Evolutionary conservation across 2,797 vertebrate species (phyloP).

Genomic region (Mus minutoides): DNA sequence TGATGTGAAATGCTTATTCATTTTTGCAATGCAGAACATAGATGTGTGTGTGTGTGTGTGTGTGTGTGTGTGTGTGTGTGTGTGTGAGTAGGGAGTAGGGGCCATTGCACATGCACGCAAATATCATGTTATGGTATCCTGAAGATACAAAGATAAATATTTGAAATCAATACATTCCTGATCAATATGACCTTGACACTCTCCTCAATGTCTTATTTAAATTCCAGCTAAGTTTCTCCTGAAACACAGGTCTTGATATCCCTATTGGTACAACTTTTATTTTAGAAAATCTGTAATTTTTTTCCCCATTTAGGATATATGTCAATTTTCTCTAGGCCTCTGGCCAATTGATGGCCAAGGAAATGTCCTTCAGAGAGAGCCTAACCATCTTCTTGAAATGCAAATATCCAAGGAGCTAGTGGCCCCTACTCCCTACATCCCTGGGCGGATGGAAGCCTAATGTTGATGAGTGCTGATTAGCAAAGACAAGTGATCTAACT

Average conservation of each 20-base stretch:
- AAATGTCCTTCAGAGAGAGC: constrained; percentile 31
- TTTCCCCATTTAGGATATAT: constrained; percentile 14
- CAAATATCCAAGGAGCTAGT: constrained; percentile 1
- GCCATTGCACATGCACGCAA: neutral
- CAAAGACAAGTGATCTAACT: constrained; percentile 22
- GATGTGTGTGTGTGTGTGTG: neutral
- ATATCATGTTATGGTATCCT: neutral
- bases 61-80: neutral
- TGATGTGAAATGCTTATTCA: neutral
- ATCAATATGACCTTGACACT: neutral
- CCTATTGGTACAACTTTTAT: neutral
- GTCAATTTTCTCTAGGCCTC: constrained; percentile 21
- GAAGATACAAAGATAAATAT: neutral
- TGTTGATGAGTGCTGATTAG: constrained; percentile 10
- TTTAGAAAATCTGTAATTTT: constrained; percentile 46
- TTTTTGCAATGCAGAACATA: constrained; percentile 18
- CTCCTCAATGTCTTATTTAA: neutral
- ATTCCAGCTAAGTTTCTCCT: constrained; percentile 21
- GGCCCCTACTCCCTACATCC: neutral
- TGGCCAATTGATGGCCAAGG: constrained; percentile 3
- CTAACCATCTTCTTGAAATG: constrained; percentile 54
- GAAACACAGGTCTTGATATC: neutral
- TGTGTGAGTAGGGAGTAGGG: too few relatives aligned
- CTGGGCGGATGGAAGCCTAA: neutral
- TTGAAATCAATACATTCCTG: constrained; percentile 29